phyloP scores from a whole-genome alignment of 2,888 invertebrate genomes.

The Diploptera punctata region DNA sequence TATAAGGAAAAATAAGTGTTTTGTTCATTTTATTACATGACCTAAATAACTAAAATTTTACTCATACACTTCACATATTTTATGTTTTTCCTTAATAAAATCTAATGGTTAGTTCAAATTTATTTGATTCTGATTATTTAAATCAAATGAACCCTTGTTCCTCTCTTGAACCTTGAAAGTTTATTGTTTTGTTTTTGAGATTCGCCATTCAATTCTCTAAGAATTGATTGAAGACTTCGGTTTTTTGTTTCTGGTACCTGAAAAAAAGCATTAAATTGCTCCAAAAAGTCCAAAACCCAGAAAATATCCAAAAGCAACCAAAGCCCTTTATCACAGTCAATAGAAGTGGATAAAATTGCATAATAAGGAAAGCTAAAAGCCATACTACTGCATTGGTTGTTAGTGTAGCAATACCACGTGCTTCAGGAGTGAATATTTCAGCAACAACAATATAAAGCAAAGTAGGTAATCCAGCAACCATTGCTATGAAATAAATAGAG shows the following conservation, averaged over 20 bases:
- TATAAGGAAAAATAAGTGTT: too few species aligned
- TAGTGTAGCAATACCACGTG: neutral
- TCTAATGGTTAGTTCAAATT: too few species aligned
- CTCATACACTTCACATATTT: too few species aligned
- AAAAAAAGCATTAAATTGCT: neutral
- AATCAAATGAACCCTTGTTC: too few species aligned
- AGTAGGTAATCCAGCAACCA: neutral
- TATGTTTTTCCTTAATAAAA: too few species aligned
- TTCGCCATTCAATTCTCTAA: neutral
- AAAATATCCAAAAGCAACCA: neutral
- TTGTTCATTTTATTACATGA: too few species aligned
- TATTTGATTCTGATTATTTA: too few species aligned
- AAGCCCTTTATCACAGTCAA: neutral
- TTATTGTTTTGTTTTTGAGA: neutral
- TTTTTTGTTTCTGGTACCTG: neutral
- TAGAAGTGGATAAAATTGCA: neutral
- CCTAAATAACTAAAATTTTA: too few species aligned
- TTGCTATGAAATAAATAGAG: neutral
- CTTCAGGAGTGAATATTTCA: neutral
- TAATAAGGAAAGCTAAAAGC: too few species aligned
- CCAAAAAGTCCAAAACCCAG: neutral
- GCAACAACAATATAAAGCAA: neutral
- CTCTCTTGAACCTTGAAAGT: too few species aligned
- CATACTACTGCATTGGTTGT: neutral
- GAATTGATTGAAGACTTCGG: neutral